These are phyloP conservation scores for Ommatoiulus sabulosus DNA, from an alignment of 2,888 invertebrate genomes.

Conservation along the genomic window DNA sequence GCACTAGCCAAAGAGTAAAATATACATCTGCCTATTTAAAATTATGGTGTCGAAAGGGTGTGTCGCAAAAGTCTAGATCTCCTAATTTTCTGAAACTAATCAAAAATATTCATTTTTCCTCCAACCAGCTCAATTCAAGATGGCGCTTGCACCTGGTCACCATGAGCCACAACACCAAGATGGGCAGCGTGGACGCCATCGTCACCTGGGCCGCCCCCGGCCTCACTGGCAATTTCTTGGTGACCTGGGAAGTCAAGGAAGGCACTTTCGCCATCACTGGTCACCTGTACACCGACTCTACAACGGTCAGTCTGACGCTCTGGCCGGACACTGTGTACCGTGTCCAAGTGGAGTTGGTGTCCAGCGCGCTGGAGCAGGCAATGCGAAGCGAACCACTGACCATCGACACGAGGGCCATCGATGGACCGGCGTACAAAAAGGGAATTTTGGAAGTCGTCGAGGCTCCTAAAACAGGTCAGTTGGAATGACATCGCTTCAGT, in stretches of 20 bases:
- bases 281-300: constrained; percentile 83
- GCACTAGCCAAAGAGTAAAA: no score
- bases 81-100: background rate
- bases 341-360: constrained; percentile 75
- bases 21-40: no score
- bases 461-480: background rate
- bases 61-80: no score
- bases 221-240: constrained; percentile 75
- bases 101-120: background rate
- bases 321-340: constrained; percentile 86
- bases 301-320: constrained; percentile 80
- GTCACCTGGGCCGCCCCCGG: constrained; percentile 57
- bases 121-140: constrained; percentile 24
- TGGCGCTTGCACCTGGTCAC: constrained; percentile 50
- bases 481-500: no score
- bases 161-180: constrained; percentile 47
- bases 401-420: constrained; percentile 41
- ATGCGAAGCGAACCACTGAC: constrained; percentile 53
- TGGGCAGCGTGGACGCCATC: constrained; percentile 53
- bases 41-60: no score
- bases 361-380: constrained; percentile 38
- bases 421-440: background rate
- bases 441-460: constrained; percentile 1
- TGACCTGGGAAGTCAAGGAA: constrained; percentile 81
- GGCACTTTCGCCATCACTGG: constrained; percentile 84